A percentile compares a stretch with the other conserved stretches of the same genome.
These are phyloP conservation scores for Tineola bisselliella DNA, from an alignment of 2,888 invertebrate genomes.

Conservation along the genomic window DNA sequence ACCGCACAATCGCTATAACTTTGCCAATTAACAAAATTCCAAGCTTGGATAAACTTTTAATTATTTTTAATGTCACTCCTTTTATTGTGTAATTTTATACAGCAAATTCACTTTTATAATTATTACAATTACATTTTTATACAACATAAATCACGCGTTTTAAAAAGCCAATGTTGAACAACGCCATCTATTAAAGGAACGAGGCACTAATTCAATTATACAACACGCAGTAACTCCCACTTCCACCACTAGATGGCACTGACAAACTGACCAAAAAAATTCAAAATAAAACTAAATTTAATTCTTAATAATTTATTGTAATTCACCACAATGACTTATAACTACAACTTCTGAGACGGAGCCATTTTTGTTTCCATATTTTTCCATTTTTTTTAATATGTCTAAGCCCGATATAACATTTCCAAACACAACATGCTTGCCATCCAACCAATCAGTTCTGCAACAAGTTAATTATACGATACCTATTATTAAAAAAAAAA, in stretches of 20 bases:
- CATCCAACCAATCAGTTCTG: constrained; percentile 89
- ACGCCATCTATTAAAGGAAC: neutral
- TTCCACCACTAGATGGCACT: neutral
- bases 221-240: neutral
- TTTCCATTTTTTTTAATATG: constrained; percentile 92
- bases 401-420: constrained; percentile 94
- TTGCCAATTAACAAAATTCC: too few species aligned
- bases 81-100: too few species aligned
- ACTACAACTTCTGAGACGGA: constrained; percentile 81
- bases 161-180: too few species aligned
- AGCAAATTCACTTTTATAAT: too few species aligned
- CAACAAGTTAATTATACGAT: constrained; percentile 22
- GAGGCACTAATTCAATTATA: neutral
- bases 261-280: neutral
- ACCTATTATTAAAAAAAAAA: too few species aligned
- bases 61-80: too few species aligned
- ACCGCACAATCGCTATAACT: too few species aligned
- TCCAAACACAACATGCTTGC: constrained; percentile 98
- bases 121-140: too few species aligned
- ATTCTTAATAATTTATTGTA: constrained; percentile 60
- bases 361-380: constrained; percentile 83
- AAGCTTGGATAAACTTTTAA: too few species aligned
- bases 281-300: neutral
- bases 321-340: constrained; percentile 87
- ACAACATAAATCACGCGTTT: too few species aligned